A percentile compares a stretch with the other conserved stretches of the same genome.
Conservation (phyloP, 2,113 vertebrate genomes). For the Halichoeres trimaculatus region DNA sequence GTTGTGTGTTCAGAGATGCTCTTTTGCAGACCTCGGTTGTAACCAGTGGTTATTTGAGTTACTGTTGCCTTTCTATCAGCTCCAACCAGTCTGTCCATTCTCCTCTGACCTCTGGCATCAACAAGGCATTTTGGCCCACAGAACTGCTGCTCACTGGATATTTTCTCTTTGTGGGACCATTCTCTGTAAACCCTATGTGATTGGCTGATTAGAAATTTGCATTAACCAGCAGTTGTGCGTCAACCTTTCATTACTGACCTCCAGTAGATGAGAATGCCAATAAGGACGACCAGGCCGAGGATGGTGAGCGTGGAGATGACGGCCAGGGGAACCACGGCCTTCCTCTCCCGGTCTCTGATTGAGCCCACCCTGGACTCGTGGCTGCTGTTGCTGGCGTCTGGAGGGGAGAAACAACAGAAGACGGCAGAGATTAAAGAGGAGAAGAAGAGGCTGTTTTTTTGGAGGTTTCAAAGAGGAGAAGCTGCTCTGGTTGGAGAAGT, state of each 20-base stretch:
- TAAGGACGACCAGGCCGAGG: conserved; percentile 92
- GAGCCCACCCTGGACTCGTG: conserved; percentile 94
- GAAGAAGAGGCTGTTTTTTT: conserved; percentile 3
- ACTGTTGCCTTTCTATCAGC: too few relatives aligned
- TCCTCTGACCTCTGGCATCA: too few relatives aligned
- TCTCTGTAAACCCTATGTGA: too few relatives aligned
- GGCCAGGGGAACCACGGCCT: conserved; percentile 92
- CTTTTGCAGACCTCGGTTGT: too few relatives aligned
- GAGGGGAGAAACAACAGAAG: conserved; percentile 30
- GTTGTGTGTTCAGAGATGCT: too few relatives aligned
- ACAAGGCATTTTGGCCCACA: too few relatives aligned
- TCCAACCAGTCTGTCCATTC: too few relatives aligned
- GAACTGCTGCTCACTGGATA: too few relatives aligned
- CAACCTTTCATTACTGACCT: conserved; percentile 83
- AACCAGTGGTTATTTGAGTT: too few relatives aligned
- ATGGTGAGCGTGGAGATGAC: conserved; percentile 95
- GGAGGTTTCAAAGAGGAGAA: neutral
- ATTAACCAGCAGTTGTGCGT: too few relatives aligned
- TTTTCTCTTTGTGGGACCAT: too few relatives aligned
- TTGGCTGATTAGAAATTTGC: too few relatives aligned
- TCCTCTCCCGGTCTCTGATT: conserved; percentile 88
- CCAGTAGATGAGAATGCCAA: conserved; percentile 97
- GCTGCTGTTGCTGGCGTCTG: conserved; percentile 98
- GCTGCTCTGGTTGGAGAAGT: conserved; percentile 1
- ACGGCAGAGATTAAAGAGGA: conserved; percentile 20